phyloP scores from a whole-genome alignment of 2,113 vertebrate genomes.

The Phylloscopus trochilus region DNA sequence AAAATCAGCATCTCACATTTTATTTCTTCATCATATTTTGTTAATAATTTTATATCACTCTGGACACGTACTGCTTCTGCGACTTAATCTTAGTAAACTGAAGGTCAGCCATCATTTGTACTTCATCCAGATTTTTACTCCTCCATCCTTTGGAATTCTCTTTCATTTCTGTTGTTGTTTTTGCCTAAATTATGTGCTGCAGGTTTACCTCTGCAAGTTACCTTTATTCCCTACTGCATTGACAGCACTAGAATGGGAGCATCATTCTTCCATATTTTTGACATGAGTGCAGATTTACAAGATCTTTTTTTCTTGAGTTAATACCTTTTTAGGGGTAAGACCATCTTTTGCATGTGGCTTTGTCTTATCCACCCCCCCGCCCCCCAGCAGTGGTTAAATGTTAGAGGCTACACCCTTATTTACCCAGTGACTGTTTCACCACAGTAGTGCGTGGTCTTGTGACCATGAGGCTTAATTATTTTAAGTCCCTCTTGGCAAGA shows the following conservation, averaged over 20 bases:
- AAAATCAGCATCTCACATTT: not conserved
- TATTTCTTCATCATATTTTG: not conserved
- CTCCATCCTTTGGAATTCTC: not conserved
- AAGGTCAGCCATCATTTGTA: not conserved
- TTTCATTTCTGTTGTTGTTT: not conserved
- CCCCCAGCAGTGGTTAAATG: not conserved
- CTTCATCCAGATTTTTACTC: not conserved
- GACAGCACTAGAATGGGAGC: not conserved
- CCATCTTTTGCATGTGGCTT: not conserved
- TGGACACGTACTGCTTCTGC: not conserved
- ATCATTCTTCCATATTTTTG: not conserved
- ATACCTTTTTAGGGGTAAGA: not conserved
- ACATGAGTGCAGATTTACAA: not conserved
- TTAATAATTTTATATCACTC: not conserved
- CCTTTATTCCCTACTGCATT: not conserved
- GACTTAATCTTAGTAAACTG: not conserved
- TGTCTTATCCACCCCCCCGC: not conserved
- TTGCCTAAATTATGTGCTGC: not conserved
- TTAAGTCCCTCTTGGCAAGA: not conserved
- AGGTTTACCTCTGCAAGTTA: not conserved
- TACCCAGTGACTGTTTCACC: slow-evolving; percentile 30
- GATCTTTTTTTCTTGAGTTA: not conserved
- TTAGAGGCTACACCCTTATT: slow-evolving; percentile 2
- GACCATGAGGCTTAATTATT: not conserved
- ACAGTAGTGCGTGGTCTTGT: not conserved